A percentile compares a stretch with the other conserved stretches of the same genome.
Conservation (phyloP, 2,113 vertebrate species). For the Ochotona curzoniae region DNA sequence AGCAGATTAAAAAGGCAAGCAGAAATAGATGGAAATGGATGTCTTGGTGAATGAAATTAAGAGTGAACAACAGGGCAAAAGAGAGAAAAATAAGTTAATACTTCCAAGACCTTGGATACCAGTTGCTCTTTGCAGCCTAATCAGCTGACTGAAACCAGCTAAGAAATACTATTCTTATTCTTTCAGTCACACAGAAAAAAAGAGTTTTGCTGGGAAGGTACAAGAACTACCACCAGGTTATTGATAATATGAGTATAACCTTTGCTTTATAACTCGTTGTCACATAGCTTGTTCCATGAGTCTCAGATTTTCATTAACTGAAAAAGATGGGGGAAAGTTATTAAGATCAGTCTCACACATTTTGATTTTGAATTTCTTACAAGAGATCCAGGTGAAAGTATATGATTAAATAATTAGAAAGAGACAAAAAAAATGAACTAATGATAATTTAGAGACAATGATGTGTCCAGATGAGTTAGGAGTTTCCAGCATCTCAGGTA, state of each 20-base stretch:
- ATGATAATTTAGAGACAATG: too few species aligned
- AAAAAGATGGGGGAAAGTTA: not conserved
- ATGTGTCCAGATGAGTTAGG: not conserved
- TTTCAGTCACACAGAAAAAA: not conserved
- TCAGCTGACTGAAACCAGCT: not conserved
- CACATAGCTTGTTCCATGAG: not conserved
- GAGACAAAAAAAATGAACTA: not conserved
- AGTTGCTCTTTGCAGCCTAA: not conserved
- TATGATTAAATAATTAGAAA: not conserved
- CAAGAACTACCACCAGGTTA: not conserved
- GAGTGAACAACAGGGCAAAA: not conserved
- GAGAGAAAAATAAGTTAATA: not conserved
- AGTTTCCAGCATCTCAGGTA: too few species aligned
- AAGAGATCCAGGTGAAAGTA: not conserved
- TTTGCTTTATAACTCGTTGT: not conserved
- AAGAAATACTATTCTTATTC: not conserved
- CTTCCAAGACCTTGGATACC: too few species aligned
- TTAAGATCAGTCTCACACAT: not conserved
- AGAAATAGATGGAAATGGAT: not conserved
- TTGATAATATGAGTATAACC: not conserved
- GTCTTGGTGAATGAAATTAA: not conserved
- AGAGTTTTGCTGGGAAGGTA: not conserved
- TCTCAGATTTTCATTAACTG: not conserved
- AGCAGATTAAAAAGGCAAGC: not conserved
- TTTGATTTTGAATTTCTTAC: constrained; percentile 31